Evolutionary conservation across 2,113 vertebrate species (phyloP).

Genomic region (Poicephalus gulielmi): DNA sequence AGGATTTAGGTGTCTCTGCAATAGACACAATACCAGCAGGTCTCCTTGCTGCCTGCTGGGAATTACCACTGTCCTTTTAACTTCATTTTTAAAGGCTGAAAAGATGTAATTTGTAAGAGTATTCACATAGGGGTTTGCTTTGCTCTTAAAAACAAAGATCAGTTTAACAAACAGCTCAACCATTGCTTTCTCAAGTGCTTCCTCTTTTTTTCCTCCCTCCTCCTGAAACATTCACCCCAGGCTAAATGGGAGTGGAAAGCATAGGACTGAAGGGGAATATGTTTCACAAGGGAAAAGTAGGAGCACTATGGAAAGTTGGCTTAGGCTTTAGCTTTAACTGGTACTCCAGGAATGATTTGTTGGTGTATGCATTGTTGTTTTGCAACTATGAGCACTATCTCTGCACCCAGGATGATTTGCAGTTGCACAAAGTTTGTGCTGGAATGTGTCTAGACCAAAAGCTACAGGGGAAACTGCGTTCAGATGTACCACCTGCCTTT

Average conservation of each 20-base stretch:
- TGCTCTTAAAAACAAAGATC: neutral
- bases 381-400: fast-evolving
- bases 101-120: neutral
- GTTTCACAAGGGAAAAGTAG: neutral
- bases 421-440: neutral
- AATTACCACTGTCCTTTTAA: neutral
- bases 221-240: neutral
- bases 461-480: neutral
- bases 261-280: neutral
- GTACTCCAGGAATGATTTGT: neutral
- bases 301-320: neutral
- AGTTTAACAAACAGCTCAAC: neutral
- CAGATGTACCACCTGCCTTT: neutral
- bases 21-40: neutral
- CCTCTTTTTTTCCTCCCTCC: neutral
- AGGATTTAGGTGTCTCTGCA: neutral
- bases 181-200: neutral
- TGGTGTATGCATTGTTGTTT: neutral
- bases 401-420: neutral
- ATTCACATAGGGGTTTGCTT: neutral
- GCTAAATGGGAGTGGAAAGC: neutral
- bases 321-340: neutral
- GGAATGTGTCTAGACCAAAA: neutral
- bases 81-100: neutral
- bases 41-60: neutral